These are phyloP conservation scores for Caenorhabditis imperialis DNA, from an alignment of 2,888 invertebrate genomes.

Conservation along the genomic window DNA sequence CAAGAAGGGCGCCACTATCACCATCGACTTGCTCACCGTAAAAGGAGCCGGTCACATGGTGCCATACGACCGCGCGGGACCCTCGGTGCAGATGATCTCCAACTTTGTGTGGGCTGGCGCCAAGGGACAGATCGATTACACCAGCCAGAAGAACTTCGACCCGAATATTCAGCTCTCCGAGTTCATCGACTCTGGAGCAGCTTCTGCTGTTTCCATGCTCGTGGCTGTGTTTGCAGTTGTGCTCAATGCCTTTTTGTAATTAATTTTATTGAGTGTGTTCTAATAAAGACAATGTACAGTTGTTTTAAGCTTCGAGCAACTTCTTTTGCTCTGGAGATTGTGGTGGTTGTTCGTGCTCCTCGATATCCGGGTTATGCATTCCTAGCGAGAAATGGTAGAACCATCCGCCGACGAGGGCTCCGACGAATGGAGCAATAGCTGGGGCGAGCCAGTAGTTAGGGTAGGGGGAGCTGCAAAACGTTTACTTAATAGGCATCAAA, in stretches of 20 bases:
- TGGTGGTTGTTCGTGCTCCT: constrained; percentile 34
- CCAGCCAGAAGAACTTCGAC: constrained; percentile 38
- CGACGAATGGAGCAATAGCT: constrained; percentile 62
- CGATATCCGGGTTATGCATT: constrained; percentile 60
- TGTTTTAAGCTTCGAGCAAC: constrained; percentile 40
- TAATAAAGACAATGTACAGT: constrained; percentile 38
- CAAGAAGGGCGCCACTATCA: constrained; percentile 48
- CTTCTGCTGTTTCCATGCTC: constrained; percentile 5
- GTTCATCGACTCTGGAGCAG: constrained; percentile 9
- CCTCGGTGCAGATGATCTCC: constrained; percentile 56
- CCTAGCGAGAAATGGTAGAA: constrained; percentile 60
- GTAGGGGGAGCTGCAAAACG: constrained; percentile 62
- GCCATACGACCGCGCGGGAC: constrained; percentile 60
- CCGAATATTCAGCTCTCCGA: constrained; percentile 46
- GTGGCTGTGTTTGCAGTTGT: constrained; percentile 14
- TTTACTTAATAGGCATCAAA: too few relatives aligned
- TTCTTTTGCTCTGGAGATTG: constrained; percentile 40
- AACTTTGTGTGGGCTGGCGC: constrained; percentile 46
- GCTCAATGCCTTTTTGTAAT: constrained; percentile 15
- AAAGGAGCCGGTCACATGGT: constrained; percentile 69
- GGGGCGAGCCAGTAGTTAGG: constrained; percentile 63
- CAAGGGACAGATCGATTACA: constrained; percentile 36
- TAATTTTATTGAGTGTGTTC: constrained; percentile 19
- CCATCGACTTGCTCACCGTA: constrained; percentile 70
- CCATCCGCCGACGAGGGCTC: constrained; percentile 65